Evolutionary conservation across 2,888 invertebrate species (phyloP), one percentile per base, ranked within the genome.

Genomic region (Drosophila phalerata): DNA sequence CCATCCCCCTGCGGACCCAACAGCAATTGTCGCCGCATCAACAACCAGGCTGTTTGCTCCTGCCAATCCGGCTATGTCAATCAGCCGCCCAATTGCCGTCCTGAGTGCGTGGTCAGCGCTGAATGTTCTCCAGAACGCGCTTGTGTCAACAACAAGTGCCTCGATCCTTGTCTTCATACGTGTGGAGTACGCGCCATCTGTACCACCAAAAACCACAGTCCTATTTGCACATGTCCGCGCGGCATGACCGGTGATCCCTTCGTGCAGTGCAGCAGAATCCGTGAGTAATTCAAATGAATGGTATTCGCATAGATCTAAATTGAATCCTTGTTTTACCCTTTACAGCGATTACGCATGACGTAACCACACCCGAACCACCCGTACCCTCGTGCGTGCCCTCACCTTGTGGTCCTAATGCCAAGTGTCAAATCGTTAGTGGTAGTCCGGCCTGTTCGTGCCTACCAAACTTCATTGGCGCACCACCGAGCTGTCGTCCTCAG

Each of bases 231-330:
- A 4, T 98, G 98, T 84, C 96, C 97, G 47, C 93, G 95, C 43
- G 96, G 96, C n/a, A 96, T 95, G 93, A 96, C 96, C 40, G 98
- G 98, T 48, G 97, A 97, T 95, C 97, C 97, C 57, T 97, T 97
- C 90, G 95, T 95, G 3, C 95, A 95, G 88, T 97, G 97, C 88
- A 94, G 94, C 55, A 94, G 94, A 78, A 93, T 94, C 87, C 94
- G 96, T 96, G 94, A 95, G 95, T 94, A 22, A 6, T 40, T 0
- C 3, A 45, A 28, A 15, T 2, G 5, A 5, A 17, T 19, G 1
- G 1, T n/a, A 15, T 32, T 19, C n/a, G 0, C 6, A 25, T 1
- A 25, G 13, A 25, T 32, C 0, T 9, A 3, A 28, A 2, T 10
- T 11, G 28, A 17, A n/a, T 15, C 8, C 11, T 10, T 13, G 9